Evolutionary conservation across 2,113 vertebrate genomes (phyloP).

Genomic region (Cinclus mexicanus): DNA sequence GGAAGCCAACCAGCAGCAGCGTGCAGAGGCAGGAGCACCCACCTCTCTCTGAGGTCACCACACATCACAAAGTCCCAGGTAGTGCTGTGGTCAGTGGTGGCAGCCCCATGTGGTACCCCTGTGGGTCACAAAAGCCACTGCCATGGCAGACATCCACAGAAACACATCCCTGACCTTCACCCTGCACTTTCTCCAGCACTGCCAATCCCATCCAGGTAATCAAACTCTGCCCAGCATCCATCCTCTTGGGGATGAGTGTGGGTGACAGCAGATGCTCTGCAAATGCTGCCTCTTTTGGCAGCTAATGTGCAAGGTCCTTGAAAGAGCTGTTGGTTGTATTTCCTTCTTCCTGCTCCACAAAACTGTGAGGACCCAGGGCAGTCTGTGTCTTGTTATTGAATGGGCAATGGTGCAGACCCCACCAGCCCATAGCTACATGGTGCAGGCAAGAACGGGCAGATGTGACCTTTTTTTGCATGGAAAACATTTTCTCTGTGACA

Average conservation of each 20-base stretch:
- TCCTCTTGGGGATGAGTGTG: neutral
- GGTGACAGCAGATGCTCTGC: neutral
- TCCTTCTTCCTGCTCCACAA: neutral
- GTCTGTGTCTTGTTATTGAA: neutral
- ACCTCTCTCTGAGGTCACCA: accelerated
- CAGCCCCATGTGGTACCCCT: accelerated
- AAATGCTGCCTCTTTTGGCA: neutral
- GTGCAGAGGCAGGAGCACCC: neutral
- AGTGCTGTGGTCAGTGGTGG: neutral
- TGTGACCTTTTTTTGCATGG: neutral
- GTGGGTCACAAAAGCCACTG: neutral
- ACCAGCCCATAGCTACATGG: neutral
- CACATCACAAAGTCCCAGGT: neutral
- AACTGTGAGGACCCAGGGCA: neutral
- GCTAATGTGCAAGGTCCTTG: neutral
- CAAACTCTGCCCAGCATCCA: neutral
- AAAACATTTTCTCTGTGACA: neutral
- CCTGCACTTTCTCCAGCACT: neutral
- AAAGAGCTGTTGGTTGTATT: neutral
- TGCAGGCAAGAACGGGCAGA: accelerated
- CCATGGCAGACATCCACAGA: neutral
- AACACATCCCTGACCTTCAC: neutral
- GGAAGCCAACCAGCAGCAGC: neutral
- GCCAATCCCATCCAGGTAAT: neutral
- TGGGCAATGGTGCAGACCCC: neutral